Evolutionary conservation across 2,797 vertebrate species (phyloP).

Genomic region (Prunella strophiata): DNA sequence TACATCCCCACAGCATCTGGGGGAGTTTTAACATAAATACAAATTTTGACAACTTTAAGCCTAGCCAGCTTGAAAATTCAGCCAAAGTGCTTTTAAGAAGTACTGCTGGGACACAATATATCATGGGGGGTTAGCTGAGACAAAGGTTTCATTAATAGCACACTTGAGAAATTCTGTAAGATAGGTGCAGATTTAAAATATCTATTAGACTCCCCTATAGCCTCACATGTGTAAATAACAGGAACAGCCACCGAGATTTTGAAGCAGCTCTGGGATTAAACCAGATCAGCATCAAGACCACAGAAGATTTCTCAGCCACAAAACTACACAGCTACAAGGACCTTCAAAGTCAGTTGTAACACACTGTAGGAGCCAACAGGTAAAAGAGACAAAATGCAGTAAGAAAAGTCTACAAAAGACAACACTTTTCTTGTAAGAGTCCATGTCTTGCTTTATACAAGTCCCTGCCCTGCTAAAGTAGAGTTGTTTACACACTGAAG

Average conservation of each 20-base stretch:
- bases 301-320: not conserved
- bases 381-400: not conserved
- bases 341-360: not conserved
- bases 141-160: not conserved
- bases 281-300: not conserved
- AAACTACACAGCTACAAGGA: not conserved
- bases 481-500: not conserved
- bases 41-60: constrained; percentile 30
- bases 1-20: not conserved
- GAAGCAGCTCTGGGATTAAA: not conserved
- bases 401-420: not conserved
- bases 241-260: not conserved
- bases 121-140: constrained; percentile 30
- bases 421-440: not conserved
- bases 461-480: not conserved
- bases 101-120: not conserved
- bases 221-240: not conserved
- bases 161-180: not conserved
- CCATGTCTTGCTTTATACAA: not conserved
- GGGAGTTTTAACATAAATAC: constrained; percentile 14
- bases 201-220: not conserved
- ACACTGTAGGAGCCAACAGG: not conserved
- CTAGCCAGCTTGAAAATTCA: not conserved
- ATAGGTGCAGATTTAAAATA: not conserved
- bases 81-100: constrained; percentile 37